A percentile compares a stretch with the other conserved stretches of the same genome.
Evolutionary conservation across 2,888 invertebrate species (phyloP).

Genomic region (Stenodera caucasica): DNA sequence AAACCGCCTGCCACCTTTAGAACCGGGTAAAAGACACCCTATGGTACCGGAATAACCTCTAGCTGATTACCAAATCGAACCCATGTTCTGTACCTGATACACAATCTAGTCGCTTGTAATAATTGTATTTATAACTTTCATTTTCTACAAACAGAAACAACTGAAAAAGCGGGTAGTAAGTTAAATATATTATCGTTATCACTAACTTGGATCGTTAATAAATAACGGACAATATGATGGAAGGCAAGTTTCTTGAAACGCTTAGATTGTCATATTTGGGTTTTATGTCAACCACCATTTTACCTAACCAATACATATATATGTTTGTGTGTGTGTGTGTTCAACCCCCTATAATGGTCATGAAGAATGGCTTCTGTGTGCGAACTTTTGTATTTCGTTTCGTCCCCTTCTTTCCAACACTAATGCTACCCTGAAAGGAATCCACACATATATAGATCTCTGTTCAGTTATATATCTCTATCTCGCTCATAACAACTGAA

Average conservation of each 20-base stretch:
- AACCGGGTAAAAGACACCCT: constrained; percentile 53
- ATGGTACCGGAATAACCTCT: constrained; percentile 55
- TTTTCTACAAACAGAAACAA: constrained; percentile 16
- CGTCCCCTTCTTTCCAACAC: constrained; percentile 21
- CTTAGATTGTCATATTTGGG: not conserved
- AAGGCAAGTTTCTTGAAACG: not conserved
- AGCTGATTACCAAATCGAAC: constrained; percentile 53
- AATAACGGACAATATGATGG: not conserved
- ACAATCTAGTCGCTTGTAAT: constrained; percentile 20
- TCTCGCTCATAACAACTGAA: constrained; percentile 18
- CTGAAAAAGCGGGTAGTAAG: not conserved
- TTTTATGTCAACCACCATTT: constrained; percentile 42
- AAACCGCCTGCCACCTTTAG: constrained; percentile 39
- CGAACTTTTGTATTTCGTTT: constrained; percentile 37
- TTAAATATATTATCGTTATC: not conserved
- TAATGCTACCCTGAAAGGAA: constrained; percentile 28
- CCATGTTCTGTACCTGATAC: constrained; percentile 45
- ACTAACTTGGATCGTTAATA: not conserved
- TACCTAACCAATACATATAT: constrained; percentile 30
- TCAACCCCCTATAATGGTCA: constrained; percentile 31
- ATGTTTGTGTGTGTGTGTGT: not conserved
- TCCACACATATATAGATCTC: constrained; percentile 3
- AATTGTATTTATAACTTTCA: constrained; percentile 24
- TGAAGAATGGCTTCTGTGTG: constrained; percentile 43
- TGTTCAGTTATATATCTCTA: constrained; percentile 19